phyloP scores from a whole-genome alignment of 2,113 vertebrate genomes.

The Hydrolagus affinis region DNA sequence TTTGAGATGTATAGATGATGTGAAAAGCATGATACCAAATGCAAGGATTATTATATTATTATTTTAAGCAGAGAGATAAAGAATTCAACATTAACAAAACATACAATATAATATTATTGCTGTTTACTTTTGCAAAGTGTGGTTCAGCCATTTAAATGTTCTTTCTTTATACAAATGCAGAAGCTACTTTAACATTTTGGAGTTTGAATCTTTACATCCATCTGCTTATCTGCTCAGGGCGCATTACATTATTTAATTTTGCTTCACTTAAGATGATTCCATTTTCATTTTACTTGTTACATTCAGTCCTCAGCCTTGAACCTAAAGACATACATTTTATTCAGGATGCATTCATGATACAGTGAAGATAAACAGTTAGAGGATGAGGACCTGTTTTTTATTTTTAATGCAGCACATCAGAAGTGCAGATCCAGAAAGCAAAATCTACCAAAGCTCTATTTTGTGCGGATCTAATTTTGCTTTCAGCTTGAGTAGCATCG shows the following conservation, averaged over 20 bases:
- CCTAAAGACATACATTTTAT: not conserved
- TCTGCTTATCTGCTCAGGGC: not conserved
- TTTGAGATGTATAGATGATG: too few relatives aligned
- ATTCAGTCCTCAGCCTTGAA: not conserved
- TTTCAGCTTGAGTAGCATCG: too few relatives aligned
- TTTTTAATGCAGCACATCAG: not conserved
- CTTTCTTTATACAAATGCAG: not conserved
- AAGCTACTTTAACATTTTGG: not conserved
- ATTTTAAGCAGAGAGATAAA: too few relatives aligned
- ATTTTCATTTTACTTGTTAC: not conserved
- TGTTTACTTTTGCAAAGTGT: too few relatives aligned
- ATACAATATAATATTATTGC: too few relatives aligned
- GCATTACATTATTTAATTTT: slow-evolving; percentile 18
- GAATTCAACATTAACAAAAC: too few relatives aligned
- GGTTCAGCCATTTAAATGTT: not conserved
- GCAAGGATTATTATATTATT: too few relatives aligned
- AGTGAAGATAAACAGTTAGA: not conserved
- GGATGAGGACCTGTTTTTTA: not conserved
- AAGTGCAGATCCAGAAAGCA: not conserved
- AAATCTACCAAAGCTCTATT: not conserved
- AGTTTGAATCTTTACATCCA: not conserved
- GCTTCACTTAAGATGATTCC: not conserved
- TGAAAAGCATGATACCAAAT: too few relatives aligned
- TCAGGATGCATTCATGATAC: not conserved
- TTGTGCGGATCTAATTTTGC: not conserved